phyloP scores from a whole-genome alignment of 2,888 invertebrate genomes.

The Digitonthophagus gazella region DNA sequence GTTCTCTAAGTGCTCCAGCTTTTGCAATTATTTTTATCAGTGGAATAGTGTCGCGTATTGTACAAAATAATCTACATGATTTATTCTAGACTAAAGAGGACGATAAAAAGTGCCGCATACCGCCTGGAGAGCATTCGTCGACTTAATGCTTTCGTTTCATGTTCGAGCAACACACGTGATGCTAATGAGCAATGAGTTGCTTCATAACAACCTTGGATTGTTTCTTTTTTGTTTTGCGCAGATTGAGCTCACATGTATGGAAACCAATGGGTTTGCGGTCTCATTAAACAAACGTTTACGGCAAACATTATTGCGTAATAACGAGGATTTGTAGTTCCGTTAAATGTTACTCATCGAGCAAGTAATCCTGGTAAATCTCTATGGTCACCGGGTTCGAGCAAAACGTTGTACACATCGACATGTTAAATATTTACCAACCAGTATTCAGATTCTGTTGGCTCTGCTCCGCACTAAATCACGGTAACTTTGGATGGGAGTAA shows the following conservation, averaged over 20 bases:
- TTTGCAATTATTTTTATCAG: neutral
- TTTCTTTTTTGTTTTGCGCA: neutral
- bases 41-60: conserved; percentile 17
- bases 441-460: neutral
- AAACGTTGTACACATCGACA: neutral
- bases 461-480: neutral
- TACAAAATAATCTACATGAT: conserved; percentile 21
- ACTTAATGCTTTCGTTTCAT: conserved; percentile 24
- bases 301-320: neutral
- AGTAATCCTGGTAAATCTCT: neutral
- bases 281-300: neutral
- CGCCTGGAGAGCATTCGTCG: neutral
- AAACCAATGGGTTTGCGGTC: neutral
- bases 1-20: neutral
- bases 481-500: neutral
- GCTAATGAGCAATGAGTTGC: conserved; percentile 19
- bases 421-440: neutral
- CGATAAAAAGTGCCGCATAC: conserved; percentile 19
- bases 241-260: neutral
- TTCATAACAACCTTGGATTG: neutral
- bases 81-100: conserved; percentile 15
- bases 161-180: conserved; percentile 21
- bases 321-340: neutral
- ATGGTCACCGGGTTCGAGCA: neutral
- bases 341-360: neutral